Conservation (phyloP, 1,140 invertebrate species). For the Drosophila gunungcola region DNA sequence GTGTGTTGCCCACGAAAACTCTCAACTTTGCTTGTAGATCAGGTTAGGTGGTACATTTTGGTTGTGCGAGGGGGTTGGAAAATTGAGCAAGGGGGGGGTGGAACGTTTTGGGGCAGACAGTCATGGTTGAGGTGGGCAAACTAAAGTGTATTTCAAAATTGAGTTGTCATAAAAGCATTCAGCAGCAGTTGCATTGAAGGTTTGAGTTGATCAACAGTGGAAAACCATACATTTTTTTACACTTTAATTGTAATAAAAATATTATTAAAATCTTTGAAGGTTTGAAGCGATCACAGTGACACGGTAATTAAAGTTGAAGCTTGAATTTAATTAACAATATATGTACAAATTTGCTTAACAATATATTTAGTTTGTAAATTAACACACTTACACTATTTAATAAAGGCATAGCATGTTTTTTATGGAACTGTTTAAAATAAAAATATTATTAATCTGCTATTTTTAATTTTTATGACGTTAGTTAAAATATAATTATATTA, state of each 20-base stretch:
- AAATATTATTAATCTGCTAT: no score
- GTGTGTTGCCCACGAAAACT: slow-evolving; percentile 58
- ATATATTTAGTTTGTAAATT: no score
- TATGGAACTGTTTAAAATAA: no score
- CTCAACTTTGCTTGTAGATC: slow-evolving; percentile 66
- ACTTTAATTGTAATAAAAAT: no score
- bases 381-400: no score
- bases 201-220: slow-evolving; percentile 34
- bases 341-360: no score
- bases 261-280: neutral
- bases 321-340: no score
- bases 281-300: slow-evolving; percentile 29
- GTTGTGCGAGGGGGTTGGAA: neutral
- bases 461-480: no score
- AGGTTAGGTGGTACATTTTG: slow-evolving; percentile 37
- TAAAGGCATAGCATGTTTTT: no score
- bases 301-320: no score
- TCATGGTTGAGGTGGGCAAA: slow-evolving; percentile 58
- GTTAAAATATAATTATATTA: no score
- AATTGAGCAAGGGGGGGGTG: neutral
- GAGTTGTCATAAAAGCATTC: slow-evolving; percentile 79
- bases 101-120: slow-evolving; percentile 8
- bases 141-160: slow-evolving; percentile 79
- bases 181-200: slow-evolving; percentile 16
- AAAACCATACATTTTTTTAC: no score